Evolutionary conservation across 2,113 vertebrate genomes (phyloP).

Genomic region (Campylomormyrus numenius): DNA sequence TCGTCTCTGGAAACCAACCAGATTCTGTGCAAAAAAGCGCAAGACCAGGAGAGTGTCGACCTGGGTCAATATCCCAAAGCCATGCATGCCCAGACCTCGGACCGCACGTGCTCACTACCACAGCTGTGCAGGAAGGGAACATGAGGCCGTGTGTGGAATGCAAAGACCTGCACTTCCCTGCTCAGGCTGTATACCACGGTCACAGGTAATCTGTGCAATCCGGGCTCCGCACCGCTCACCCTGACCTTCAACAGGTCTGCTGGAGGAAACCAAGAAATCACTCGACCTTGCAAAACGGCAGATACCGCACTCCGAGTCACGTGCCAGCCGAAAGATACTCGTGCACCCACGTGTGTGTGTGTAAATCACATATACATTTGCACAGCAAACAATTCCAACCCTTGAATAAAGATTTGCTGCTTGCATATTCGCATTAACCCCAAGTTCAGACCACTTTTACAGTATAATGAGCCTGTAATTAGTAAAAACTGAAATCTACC

Average conservation of each 20-base stretch:
- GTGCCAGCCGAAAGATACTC: neutral
- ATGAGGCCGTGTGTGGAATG: neutral
- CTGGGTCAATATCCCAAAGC: neutral
- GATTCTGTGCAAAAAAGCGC: neutral
- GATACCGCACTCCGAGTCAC: neutral
- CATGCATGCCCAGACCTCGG: neutral
- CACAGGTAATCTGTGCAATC: neutral
- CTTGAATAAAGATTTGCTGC: neutral
- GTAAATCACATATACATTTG: neutral
- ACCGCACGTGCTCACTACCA: neutral
- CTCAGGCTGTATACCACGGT: neutral
- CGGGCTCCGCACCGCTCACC: neutral
- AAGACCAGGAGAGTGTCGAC: neutral
- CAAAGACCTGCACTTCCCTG: neutral
- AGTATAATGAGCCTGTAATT: neutral
- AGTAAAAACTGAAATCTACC: neutral
- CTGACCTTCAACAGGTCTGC: neutral
- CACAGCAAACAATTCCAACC: neutral
- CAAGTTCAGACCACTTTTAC: neutral
- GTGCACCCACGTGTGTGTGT: neutral
- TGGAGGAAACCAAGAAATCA: neutral
- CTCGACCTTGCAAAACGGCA: neutral
- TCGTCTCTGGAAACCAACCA: neutral
- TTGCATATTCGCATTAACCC: neutral
- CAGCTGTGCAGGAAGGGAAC: neutral